These are phyloP conservation scores for Tenthredo scrophulariae DNA, from an alignment of 2,888 invertebrate genomes.

Conservation along the genomic window DNA sequence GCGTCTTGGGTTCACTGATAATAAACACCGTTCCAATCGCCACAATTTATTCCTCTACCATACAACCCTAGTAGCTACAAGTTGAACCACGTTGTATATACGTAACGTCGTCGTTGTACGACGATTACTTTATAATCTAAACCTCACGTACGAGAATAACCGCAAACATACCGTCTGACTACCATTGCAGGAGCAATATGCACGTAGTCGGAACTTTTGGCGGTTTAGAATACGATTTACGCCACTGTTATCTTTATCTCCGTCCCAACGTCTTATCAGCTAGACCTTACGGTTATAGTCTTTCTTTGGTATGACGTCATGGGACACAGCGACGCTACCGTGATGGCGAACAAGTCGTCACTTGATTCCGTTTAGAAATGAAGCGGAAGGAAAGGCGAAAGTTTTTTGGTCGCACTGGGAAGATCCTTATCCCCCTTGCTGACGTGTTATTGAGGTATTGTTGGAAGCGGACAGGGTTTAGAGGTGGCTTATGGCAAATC, in stretches of 20 bases:
- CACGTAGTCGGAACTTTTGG: slow-evolving; percentile 8
- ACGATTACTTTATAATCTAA: background rate
- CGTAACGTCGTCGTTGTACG: background rate
- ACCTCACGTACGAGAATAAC: background rate
- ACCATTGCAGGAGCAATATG: background rate
- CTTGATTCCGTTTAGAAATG: background rate
- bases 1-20: slow-evolving; percentile 63
- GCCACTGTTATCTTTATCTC: slow-evolving; percentile 1
- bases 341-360: background rate
- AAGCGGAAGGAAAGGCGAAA: background rate
- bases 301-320: slow-evolving; percentile 19
- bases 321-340: background rate
- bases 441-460: background rate
- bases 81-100: background rate
- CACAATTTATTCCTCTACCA: slow-evolving; percentile 41
- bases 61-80: background rate
- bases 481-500: background rate
- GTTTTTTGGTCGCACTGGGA: background rate
- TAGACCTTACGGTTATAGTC: slow-evolving; percentile 18
- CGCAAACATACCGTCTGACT: background rate
- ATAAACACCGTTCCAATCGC: slow-evolving; percentile 64
- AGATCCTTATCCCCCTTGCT: background rate
- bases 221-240: background rate
- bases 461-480: background rate
- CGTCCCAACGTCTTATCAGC: slow-evolving; percentile 39